Evolutionary conservation across 1,140 invertebrate species (phyloP).

Genomic region (Drosophila serrata): DNA sequence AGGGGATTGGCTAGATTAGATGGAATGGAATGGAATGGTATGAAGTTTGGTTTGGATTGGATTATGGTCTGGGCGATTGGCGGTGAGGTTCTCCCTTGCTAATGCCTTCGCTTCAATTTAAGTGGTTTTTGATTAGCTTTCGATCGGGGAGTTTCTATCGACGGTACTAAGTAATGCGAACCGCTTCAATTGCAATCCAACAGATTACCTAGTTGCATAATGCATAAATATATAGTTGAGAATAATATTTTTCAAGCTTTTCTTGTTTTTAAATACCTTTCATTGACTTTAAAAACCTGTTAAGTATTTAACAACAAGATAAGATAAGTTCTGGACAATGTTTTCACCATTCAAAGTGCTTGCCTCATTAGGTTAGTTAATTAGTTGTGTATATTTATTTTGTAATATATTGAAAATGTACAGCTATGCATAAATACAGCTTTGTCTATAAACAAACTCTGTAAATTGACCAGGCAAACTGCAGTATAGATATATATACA

Average conservation of each 20-base stretch:
- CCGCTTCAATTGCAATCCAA: conserved; percentile 12
- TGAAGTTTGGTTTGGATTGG: background rate
- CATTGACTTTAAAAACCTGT: background rate
- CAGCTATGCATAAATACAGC: background rate
- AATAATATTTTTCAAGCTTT: background rate
- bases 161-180: conserved; percentile 14
- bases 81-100: conserved; percentile 6
- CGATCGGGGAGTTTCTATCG: background rate
- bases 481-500: background rate
- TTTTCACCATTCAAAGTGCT: background rate
- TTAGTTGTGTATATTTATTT: conserved; percentile 5
- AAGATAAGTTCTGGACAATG: background rate
- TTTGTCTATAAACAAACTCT: conserved; percentile 6
- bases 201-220: background rate
- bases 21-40: background rate
- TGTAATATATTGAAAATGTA: background rate
- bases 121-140: conserved; percentile 77
- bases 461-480: background rate
- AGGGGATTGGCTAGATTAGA: conserved; percentile 4
- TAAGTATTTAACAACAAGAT: background rate
- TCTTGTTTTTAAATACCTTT: background rate
- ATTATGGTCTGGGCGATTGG: background rate
- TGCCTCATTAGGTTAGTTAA: background rate
- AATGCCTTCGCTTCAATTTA: conserved; percentile 60
- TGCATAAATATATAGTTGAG: background rate